phyloP scores from a whole-genome alignment of 35 echinoderm and acorn worm species.

The Acanthaster planci region DNA sequence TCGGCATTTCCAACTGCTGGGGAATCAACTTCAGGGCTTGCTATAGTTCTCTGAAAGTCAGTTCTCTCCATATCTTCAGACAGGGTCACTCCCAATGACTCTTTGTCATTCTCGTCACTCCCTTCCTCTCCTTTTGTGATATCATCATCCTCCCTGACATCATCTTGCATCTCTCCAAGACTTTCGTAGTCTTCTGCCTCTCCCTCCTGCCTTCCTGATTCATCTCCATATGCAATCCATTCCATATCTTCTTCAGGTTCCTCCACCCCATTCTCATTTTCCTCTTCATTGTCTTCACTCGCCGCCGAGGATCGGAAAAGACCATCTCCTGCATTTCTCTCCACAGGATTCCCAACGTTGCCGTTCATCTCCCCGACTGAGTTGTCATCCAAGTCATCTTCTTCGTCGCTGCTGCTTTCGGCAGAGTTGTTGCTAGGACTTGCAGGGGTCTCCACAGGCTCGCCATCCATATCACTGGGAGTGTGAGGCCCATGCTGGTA shows the following conservation, averaged over 20 bases:
- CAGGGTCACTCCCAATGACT: constrained; percentile 6
- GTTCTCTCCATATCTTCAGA: neutral
- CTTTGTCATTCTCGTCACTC: neutral
- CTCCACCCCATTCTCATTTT: neutral
- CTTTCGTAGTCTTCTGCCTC: constrained; percentile 1
- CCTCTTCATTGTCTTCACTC: constrained; percentile 17
- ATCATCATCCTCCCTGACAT: neutral
- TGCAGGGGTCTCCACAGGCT: constrained; percentile 36
- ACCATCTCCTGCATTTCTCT: too few relatives aligned
- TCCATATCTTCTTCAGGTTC: constrained; percentile 16
- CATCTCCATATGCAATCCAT: neutral
- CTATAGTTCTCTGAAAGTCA: neutral
- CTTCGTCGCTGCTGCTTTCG: constrained; percentile 35
- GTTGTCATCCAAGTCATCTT: neutral
- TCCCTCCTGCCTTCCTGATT: neutral
- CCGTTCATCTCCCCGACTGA: neutral
- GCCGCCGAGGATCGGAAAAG: too few relatives aligned
- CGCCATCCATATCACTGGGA: neutral
- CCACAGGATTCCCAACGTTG: too few relatives aligned
- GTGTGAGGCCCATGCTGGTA: constrained; percentile 24
- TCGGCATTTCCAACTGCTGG: neutral
- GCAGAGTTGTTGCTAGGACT: constrained; percentile 16
- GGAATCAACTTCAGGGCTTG: neutral
- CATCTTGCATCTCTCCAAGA: neutral
- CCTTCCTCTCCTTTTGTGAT: neutral